Evolutionary conservation across 2,888 invertebrate species (phyloP).

Genomic region (Trichopoda pennipes): DNA sequence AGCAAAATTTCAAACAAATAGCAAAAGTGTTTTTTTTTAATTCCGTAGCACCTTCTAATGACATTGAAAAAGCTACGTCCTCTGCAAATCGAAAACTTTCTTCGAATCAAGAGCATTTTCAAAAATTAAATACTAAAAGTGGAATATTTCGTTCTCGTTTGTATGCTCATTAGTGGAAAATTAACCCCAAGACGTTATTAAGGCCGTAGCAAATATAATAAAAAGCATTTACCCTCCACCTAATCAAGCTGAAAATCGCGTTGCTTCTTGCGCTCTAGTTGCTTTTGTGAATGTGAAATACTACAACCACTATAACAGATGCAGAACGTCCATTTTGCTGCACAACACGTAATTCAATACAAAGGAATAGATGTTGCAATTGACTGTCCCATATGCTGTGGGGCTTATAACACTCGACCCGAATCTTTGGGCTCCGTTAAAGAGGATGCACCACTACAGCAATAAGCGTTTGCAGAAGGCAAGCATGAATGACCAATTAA

Average conservation of each 20-base stretch:
- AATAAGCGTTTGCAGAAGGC: slow-evolving; percentile 73
- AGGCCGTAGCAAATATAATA: slow-evolving; percentile 81
- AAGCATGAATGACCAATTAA: too few relatives aligned
- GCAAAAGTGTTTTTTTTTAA: slow-evolving; percentile 78
- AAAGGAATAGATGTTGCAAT: slow-evolving; percentile 39
- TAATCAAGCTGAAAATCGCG: slow-evolving; percentile 81
- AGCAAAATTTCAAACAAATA: slow-evolving; percentile 76
- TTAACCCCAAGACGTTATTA: slow-evolving; percentile 86
- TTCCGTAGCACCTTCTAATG: slow-evolving; percentile 67
- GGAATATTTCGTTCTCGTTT: slow-evolving; percentile 88
- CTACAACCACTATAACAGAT: slow-evolving; percentile 74
- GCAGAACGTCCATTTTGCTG: slow-evolving; percentile 75
- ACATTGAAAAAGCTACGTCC: slow-evolving; percentile 14
- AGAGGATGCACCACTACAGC: slow-evolving; percentile 47
- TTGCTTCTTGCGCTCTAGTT: slow-evolving; percentile 75
- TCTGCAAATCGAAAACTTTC: slow-evolving; percentile 43
- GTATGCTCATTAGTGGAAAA: slow-evolving; percentile 96
- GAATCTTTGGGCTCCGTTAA: slow-evolving; percentile 64
- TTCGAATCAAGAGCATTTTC: slow-evolving; percentile 51
- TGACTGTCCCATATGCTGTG: slow-evolving; percentile 76
- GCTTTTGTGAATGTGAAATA: slow-evolving; percentile 76
- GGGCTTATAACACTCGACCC: slow-evolving; percentile 63
- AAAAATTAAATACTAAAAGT: slow-evolving; percentile 60
- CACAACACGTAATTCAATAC: slow-evolving; percentile 45
- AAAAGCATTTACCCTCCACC: slow-evolving; percentile 81